Evolutionary conservation across 2,113 vertebrate species (phyloP), one percentile per base, ranked within the genome.

Genomic region (Chaetodon auriga): DNA sequence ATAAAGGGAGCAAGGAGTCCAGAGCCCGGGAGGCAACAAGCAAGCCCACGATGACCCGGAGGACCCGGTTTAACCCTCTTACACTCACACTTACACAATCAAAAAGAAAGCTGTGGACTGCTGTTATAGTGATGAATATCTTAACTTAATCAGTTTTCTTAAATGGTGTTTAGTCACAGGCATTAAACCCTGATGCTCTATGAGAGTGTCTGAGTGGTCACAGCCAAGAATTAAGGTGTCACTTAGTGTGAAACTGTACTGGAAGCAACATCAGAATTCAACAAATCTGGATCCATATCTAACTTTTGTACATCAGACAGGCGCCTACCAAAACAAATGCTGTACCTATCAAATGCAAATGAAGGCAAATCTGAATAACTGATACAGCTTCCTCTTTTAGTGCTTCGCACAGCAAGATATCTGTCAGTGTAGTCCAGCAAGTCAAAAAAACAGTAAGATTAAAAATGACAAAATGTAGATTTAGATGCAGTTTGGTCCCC

Each of bases 1-100:
- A 95, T 92, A 35, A 83, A 89, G 57, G 75, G 48, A 58, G 63
- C 74, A 68, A 58, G 10, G 60, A 70, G 72, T 53, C 46, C 12
- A 11, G 60, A 68, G 72, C 49, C 68, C 51, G 46, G n/a, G 41
- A 70, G 86, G 48, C 30, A 68, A 58, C 62, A 72, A 72, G 77
- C 36, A 16, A 70, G 66, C 55, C 69, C 68, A 49, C 12, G 9
- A 25, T 83, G 81, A 84, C 72, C 63, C 36, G 15, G 69, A 46
- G 62, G 63, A 74, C 53, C 7, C 18, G 6, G 25, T 75, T 75
- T 71, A 53, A 53, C 51, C 25, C 54, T 62, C 23, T 68, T 63
- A 51, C 18, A 75, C 61, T 68, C 54, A 69, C 38, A 78, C 49
- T 53, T 61, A 35, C 30, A 30, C 30, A 36, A 25, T 66, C 74